Evolutionary conservation across 2,888 invertebrate species (phyloP).

Genomic region (Epirrhoe tristata): DNA sequence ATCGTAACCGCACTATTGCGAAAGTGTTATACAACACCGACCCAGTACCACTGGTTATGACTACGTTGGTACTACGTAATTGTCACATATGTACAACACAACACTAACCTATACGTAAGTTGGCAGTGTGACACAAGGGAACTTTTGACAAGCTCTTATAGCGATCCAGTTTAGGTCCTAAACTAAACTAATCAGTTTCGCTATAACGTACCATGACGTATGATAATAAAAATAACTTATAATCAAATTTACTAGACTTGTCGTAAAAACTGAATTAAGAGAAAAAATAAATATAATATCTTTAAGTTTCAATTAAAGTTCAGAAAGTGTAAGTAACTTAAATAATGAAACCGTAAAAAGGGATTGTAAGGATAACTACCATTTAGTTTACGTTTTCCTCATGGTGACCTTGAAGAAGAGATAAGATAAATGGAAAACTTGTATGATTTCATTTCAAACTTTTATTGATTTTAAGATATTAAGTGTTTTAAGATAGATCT

Average conservation of each 20-base stretch:
- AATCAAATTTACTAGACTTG: no score
- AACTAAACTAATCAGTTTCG: no score
- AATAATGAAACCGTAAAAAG: background rate
- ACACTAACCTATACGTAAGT: background rate
- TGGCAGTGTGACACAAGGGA: background rate
- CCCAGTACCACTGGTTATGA: constrained; percentile 38
- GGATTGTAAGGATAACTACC: background rate
- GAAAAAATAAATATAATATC: no score
- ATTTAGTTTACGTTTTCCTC: background rate
- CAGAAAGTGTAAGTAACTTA: no score
- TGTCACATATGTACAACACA: constrained; percentile 21
- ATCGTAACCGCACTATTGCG: constrained; percentile 47
- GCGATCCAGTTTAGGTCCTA: no score
- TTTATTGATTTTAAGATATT: no score
- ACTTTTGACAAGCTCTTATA: no score
- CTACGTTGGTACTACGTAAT: constrained; percentile 29
- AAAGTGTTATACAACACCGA: constrained; percentile 50
- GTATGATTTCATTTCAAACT: background rate
- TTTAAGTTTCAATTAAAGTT: no score
- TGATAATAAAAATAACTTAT: no score
- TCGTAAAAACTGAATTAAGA: no score
- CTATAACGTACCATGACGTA: no score
- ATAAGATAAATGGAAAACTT: background rate
- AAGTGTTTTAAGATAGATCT: no score
- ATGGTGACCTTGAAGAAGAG: background rate